A percentile compares a stretch with the other conserved stretches of the same genome.
Evolutionary conservation across 1,140 invertebrate genomes (phyloP).

Genomic region (Nilaparvata lugens): DNA sequence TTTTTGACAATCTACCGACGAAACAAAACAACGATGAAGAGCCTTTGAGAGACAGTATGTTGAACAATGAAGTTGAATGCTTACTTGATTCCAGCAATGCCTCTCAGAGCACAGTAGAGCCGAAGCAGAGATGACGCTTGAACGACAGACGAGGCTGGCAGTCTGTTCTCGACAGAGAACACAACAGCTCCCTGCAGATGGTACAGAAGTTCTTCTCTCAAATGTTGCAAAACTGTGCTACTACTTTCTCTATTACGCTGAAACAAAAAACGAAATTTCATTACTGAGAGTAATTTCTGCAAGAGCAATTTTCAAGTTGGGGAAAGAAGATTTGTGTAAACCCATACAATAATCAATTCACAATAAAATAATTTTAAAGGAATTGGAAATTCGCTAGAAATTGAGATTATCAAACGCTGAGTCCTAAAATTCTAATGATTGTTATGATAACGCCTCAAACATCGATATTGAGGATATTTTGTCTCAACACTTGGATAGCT

Average conservation of each 20-base stretch:
- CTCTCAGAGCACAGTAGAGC: conserved; percentile 84
- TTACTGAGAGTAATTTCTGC: not conserved
- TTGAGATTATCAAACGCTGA: no score
- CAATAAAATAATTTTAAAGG: not conserved
- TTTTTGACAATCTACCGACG: no score
- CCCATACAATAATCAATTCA: not conserved
- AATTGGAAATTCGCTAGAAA: no score
- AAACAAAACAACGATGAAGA: no score
- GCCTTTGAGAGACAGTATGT: no score
- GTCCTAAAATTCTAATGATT: no score
- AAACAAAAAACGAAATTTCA: conserved; percentile 21
- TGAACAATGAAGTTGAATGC: conserved; percentile 17
- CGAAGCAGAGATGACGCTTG: conserved; percentile 71
- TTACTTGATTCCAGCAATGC: conserved; percentile 85
- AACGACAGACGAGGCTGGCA: conserved; percentile 60
- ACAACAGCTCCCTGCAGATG: conserved; percentile 43
- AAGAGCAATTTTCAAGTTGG: not conserved
- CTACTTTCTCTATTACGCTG: conserved; percentile 63
- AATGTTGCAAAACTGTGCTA: conserved; percentile 50
- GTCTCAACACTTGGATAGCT: no score
- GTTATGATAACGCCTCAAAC: no score
- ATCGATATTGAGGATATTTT: no score
- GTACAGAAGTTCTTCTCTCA: conserved; percentile 70
- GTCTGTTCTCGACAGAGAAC: conserved; percentile 42
- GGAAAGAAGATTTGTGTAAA: conserved; percentile 16